phyloP scores from a whole-genome alignment of 2,113 vertebrate species.

The Equus przewalskii region DNA sequence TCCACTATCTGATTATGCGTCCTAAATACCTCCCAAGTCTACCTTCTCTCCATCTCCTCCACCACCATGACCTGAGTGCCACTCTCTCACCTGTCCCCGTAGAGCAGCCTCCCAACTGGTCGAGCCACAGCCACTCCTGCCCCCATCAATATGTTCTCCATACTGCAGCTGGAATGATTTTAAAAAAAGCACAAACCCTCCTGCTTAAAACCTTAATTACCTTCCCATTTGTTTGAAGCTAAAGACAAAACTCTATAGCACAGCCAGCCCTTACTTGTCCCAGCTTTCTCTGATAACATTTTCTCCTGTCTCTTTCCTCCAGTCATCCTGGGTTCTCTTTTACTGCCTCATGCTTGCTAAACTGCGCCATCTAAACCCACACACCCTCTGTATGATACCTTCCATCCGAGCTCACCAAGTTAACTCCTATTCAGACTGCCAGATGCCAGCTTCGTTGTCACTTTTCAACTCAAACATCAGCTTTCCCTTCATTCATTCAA shows the following conservation, averaged over 20 bases:
- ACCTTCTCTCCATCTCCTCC: background rate
- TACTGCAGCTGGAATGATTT: background rate
- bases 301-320: background rate
- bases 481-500: background rate
- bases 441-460: background rate
- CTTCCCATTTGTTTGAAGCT: background rate
- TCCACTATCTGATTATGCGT: background rate
- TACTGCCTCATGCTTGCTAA: background rate
- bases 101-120: background rate
- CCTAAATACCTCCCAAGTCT: background rate
- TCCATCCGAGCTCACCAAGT: background rate
- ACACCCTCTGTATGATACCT: background rate
- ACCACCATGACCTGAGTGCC: background rate
- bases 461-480: background rate
- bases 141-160: background rate
- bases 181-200: background rate
- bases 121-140: background rate
- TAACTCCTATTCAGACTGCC: background rate
- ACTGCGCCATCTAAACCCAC: background rate
- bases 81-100: background rate
- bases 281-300: background rate
- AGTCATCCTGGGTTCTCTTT: background rate
- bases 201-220: background rate
- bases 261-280: background rate
- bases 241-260: background rate